These are phyloP conservation scores for Bradypus variegatus DNA, from an alignment of 2,797 vertebrate species.

Conservation along the genomic window DNA sequence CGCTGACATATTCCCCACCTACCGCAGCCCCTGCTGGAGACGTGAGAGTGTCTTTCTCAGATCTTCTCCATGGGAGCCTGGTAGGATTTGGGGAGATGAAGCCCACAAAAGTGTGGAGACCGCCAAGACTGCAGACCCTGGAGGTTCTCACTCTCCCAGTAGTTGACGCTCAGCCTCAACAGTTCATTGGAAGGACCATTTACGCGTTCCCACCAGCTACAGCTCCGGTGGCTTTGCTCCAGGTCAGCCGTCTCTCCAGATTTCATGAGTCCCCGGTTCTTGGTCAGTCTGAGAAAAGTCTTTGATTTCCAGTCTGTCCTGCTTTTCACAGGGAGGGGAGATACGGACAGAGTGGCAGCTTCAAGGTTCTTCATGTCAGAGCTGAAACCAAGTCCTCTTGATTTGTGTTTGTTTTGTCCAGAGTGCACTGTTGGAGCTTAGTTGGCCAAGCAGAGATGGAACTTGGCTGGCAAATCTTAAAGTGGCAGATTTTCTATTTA, in stretches of 20 bases:
- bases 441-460: neutral
- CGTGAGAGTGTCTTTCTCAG: neutral
- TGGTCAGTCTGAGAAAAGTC: neutral
- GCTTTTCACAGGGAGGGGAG: no score
- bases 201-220: rapidly evolving
- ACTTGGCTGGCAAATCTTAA: neutral
- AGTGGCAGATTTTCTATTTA: neutral
- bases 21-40: no score
- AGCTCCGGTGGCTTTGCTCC: neutral
- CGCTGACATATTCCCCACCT: rapidly evolving
- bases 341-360: neutral
- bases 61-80: neutral
- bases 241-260: neutral
- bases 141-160: rapidly evolving
- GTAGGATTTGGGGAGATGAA: neutral
- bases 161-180: neutral
- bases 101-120: neutral
- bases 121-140: neutral
- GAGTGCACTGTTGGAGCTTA: neutral
- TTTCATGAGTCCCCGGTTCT: no score
- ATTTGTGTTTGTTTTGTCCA: neutral
- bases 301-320: neutral
- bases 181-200: rapidly evolving
- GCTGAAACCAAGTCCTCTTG: no score
- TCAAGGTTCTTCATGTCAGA: no score